Conservation (phyloP, 2,113 vertebrate species). For the Caranx melampygus region DNA sequence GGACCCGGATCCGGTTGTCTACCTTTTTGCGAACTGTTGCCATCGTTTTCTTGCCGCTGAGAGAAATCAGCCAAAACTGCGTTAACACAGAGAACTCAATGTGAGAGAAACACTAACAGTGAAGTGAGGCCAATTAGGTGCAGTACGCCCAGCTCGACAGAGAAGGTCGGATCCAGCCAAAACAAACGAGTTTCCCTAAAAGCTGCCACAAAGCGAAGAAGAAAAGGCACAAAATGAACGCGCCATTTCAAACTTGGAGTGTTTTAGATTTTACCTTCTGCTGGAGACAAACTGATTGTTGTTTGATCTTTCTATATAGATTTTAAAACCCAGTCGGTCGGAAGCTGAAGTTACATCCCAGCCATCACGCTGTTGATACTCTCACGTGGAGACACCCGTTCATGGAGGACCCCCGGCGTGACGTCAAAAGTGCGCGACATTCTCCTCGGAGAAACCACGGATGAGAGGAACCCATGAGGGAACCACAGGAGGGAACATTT, state of each 20-base stretch:
- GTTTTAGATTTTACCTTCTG: slow-evolving; percentile 38
- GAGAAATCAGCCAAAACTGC: not conserved
- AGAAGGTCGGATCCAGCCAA: not conserved
- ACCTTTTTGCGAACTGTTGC: slow-evolving; percentile 94
- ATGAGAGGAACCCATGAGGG: too few relatives aligned
- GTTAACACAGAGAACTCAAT: not conserved
- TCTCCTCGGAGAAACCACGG: accelerated
- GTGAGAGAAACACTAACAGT: not conserved
- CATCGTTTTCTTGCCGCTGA: slow-evolving; percentile 57
- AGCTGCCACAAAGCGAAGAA: too few relatives aligned
- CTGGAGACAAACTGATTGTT: not conserved
- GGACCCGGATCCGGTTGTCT: slow-evolving; percentile 95
- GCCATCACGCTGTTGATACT: slow-evolving; percentile 64
- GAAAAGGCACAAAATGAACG: not conserved
- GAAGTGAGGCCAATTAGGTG: not conserved
- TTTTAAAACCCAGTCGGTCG: not conserved
- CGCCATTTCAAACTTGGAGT: accelerated
- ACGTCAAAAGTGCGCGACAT: slow-evolving; percentile 70
- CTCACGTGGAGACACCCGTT: slow-evolving; percentile 76
- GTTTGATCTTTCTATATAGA: not conserved
- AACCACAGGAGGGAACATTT: accelerated
- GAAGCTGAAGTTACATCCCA: slow-evolving; percentile 14
- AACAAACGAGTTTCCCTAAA: not conserved
- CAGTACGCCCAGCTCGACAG: not conserved
- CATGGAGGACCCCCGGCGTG: slow-evolving; percentile 67